Conservation (phyloP, 2,888 invertebrate genomes). For the Drosophila buzzatii region DNA sequence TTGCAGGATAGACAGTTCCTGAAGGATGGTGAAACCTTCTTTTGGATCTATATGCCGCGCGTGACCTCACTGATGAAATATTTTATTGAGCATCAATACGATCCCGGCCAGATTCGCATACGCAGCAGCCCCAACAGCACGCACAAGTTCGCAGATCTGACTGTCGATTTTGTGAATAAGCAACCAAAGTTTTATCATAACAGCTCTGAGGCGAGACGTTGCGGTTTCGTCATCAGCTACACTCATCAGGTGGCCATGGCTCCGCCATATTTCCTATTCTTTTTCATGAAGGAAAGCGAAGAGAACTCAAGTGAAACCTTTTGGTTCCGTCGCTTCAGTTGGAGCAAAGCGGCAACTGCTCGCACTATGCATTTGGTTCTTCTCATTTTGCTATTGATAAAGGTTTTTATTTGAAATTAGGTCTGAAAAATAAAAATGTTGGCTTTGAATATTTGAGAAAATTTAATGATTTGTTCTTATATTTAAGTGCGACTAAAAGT, state of each 20-base stretch:
- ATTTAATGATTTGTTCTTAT: neutral
- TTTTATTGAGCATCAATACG: slow-evolving; percentile 17
- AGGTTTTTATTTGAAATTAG: neutral
- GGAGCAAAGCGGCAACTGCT: neutral
- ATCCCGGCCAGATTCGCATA: slow-evolving; percentile 25
- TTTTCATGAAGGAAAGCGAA: slow-evolving; percentile 31
- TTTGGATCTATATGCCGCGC: slow-evolving; percentile 66
- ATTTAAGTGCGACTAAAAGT: neutral
- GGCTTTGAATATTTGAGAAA: neutral
- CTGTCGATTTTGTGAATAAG: slow-evolving; percentile 20
- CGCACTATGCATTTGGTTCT: neutral
- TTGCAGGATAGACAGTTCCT: neutral
- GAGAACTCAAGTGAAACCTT: neutral
- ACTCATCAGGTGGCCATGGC: neutral
- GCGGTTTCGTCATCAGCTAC: slow-evolving; percentile 49
- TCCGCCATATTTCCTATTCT: slow-evolving; percentile 22
- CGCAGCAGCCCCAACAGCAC: neutral
- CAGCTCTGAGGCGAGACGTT: neutral
- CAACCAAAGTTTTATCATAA: neutral
- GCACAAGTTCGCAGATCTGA: slow-evolving; percentile 24
- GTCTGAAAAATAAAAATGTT: neutral
- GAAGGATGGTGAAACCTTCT: slow-evolving; percentile 43
- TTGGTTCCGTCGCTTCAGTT: slow-evolving; percentile 42
- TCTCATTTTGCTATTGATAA: neutral
- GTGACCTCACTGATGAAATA: slow-evolving; percentile 23